phyloP scores from a whole-genome alignment of 2,888 invertebrate genomes.

The Caenorhabditis virilis region DNA sequence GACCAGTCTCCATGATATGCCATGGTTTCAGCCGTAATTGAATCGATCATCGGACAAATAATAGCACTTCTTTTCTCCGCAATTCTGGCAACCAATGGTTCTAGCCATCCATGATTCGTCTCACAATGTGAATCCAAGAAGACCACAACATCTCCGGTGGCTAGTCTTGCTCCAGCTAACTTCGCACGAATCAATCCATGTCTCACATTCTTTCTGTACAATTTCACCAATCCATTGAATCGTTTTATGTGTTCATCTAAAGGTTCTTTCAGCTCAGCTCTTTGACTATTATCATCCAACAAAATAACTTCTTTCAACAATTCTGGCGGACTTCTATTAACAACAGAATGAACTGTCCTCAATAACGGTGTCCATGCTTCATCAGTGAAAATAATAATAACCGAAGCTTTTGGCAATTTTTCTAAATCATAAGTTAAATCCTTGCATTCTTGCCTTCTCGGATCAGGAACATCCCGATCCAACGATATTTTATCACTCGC shows the following conservation, averaged over 20 bases:
- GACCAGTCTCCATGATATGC: constrained; percentile 73
- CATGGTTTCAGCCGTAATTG: constrained; percentile 82
- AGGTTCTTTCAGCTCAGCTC: constrained; percentile 76
- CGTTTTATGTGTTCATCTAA: constrained; percentile 79
- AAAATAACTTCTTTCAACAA: constrained; percentile 88
- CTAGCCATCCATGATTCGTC: constrained; percentile 81
- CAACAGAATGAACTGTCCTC: constrained; percentile 86
- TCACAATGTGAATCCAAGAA: constrained; percentile 93
- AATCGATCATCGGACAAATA: constrained; percentile 91
- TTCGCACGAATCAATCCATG: constrained; percentile 88
- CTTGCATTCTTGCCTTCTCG: constrained; percentile 70
- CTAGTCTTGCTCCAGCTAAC: constrained; percentile 81
- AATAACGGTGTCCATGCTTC: constrained; percentile 81
- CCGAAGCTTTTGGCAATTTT: constrained; percentile 52
- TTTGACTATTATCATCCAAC: constrained; percentile 88
- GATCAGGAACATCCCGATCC: constrained; percentile 71
- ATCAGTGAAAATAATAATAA: constrained; percentile 82
- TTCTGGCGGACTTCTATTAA: constrained; percentile 78
- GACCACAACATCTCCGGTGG: constrained; percentile 79
- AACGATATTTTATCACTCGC: constrained; percentile 71
- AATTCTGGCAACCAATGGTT: constrained; percentile 85
- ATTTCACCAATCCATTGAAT: constrained; percentile 74
- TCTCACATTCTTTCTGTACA: constrained; percentile 79
- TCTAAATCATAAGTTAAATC: constrained; percentile 74
- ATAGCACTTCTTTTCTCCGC: constrained; percentile 81